Evolutionary conservation across 2,888 invertebrate genomes (phyloP).

Genomic region (Dicycla oo): DNA sequence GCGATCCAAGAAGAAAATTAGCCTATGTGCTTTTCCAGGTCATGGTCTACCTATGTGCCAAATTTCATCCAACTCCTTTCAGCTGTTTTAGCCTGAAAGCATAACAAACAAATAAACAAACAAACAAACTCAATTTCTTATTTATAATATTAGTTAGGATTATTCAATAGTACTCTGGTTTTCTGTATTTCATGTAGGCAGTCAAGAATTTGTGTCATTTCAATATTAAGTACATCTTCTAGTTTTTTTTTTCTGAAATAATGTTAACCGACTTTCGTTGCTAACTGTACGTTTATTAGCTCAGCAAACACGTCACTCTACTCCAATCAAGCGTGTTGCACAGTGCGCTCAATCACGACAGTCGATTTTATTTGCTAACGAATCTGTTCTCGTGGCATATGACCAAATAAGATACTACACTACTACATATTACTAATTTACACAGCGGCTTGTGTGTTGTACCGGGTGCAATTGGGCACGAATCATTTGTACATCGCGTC

Average conservation of each 20-base stretch:
- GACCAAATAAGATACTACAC: conserved; percentile 52
- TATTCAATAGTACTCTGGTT: neutral
- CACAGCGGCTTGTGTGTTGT: conserved; percentile 31
- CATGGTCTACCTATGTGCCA: too few species aligned
- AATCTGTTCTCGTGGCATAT: conserved; percentile 32
- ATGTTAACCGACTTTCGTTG: conserved; percentile 4
- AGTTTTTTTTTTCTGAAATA: neutral
- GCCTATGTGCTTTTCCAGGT: too few species aligned
- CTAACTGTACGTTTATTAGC: conserved; percentile 34
- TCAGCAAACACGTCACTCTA: conserved; percentile 39
- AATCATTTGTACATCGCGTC: conserved; percentile 36
- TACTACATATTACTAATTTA: too few species aligned
- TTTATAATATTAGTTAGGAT: too few species aligned
- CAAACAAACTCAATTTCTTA: too few species aligned
- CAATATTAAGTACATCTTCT: neutral
- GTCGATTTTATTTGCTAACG: conserved; percentile 50
- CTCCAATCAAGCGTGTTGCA: conserved; percentile 47
- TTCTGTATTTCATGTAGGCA: neutral
- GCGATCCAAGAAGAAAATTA: too few species aligned
- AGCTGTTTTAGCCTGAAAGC: too few species aligned
- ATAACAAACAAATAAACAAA: too few species aligned
- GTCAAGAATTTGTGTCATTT: neutral
- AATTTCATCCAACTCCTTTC: too few species aligned
- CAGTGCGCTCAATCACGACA: conserved; percentile 47
- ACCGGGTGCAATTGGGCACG: conserved; percentile 52